Evolutionary conservation across 2,888 invertebrate species (phyloP), one percentile per base, ranked within the genome.

Genomic region (Malachius bipustulatus): DNA sequence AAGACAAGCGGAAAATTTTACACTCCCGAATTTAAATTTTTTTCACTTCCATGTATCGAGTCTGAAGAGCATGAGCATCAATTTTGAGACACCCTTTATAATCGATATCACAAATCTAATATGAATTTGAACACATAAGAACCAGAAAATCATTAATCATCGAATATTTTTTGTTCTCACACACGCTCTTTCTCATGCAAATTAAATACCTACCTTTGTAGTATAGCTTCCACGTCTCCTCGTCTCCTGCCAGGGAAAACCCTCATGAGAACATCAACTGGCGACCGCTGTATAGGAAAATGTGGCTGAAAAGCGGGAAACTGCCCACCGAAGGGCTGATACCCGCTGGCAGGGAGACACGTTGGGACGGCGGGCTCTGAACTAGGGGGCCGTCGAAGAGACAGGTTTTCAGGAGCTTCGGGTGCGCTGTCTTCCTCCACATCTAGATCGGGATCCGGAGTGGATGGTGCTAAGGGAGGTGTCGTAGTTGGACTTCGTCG

Each of bases 231-330:
- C 2, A 94, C 83, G 52, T 91, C 88, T 32, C 76, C 77, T 31
- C 89, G 71, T 48, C 89, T 77, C 49, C 88, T 75, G 48, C 82
- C 77, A 0, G 93, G 93, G 57, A 94, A 94, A 1, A 93, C 88
- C 47, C 90, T 74, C 47, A 84, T 72, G 6, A 94, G 68, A 1
- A 90, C 84, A 57, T 93, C 91, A 2, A 93, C 76, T 0, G 91
- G 87, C 0, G 85, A 84, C 34, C 84, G 69, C 47, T 70, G 70
- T 34, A 54, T 58, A 3, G 49, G 49, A 47, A 67, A 67, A 35
- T 65, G 65, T 9, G 67, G 63, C 27, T 52, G 52, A 47, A 67
- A 67, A 35, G 65, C 65, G 8, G 66, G 64, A 48, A 68, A 63
- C 36, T 65, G 64, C 15, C 61, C 63, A 39, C 65, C 65, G 4